Percentiles rank a stretch among this genome's conserved stretches.
These are phyloP conservation scores for Leptobrachium ailaonicum DNA, from an alignment of 2,113 vertebrate species.

Conservation along the genomic window DNA sequence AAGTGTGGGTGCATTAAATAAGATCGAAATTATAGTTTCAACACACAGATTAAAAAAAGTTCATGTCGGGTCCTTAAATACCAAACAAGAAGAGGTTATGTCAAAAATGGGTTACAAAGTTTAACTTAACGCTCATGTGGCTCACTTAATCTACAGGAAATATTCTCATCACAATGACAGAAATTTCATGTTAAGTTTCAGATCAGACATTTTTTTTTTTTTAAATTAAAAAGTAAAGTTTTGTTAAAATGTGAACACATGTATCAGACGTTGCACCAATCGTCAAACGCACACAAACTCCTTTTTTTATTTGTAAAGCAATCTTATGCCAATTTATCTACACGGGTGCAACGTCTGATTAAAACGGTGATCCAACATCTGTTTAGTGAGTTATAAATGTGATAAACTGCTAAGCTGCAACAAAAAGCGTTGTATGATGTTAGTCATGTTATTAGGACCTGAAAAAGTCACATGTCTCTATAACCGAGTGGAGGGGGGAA, in stretches of 20 bases:
- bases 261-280: neutral
- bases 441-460: constrained; percentile 68
- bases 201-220: constrained; percentile 27
- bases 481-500: neutral
- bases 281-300: too few relatives aligned
- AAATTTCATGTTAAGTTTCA: neutral
- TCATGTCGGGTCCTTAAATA: too few relatives aligned
- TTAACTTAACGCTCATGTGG: too few relatives aligned
- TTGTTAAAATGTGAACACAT: constrained; percentile 16
- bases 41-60: too few relatives aligned
- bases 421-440: constrained; percentile 66
- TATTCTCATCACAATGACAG: too few relatives aligned
- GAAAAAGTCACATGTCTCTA: constrained; percentile 39
- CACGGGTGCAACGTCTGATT: constrained; percentile 1
- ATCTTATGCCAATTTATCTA: neutral
- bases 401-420: constrained; percentile 65
- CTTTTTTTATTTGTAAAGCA: too few relatives aligned
- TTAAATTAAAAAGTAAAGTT: neutral
- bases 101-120: too few relatives aligned
- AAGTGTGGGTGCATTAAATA: too few relatives aligned
- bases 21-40: too few relatives aligned
- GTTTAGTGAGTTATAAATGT: constrained; percentile 68
- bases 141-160: too few relatives aligned
- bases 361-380: constrained; percentile 22
- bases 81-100: too few relatives aligned